Conservation (phyloP, 2,888 invertebrate genomes). For the Theretra japonica region DNA sequence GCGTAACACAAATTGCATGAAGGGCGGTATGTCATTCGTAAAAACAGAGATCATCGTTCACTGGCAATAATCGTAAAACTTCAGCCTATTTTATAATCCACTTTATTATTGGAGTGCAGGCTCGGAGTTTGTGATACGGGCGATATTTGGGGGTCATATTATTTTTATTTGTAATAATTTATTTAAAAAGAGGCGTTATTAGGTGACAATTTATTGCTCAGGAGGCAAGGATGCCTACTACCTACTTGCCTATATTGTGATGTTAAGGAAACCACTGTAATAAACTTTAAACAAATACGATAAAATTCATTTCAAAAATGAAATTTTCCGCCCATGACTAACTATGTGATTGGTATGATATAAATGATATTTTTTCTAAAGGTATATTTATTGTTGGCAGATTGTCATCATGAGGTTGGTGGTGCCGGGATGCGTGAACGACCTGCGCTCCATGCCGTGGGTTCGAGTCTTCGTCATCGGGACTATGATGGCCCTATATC, state of each 20-base stretch:
- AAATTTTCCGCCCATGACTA: too few relatives aligned
- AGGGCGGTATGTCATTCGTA: background rate
- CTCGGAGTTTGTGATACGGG: background rate
- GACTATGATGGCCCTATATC: slow-evolving; percentile 61
- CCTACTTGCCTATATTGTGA: too few relatives aligned
- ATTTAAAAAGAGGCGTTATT: too few relatives aligned
- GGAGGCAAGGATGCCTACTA: too few relatives aligned
- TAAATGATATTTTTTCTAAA: background rate
- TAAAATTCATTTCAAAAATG: too few relatives aligned
- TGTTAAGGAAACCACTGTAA: too few relatives aligned
- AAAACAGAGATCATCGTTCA: background rate
- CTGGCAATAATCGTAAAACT: slow-evolving; percentile 18
- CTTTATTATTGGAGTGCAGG: slow-evolving; percentile 4
- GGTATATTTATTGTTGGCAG: slow-evolving; percentile 22
- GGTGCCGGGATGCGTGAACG: slow-evolving; percentile 65
- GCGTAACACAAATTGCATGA: background rate
- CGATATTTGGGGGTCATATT: background rate
- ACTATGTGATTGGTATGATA: too few relatives aligned
- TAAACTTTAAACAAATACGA: too few relatives aligned
- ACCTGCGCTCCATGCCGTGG: slow-evolving; percentile 59
- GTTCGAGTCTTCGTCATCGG: slow-evolving; percentile 57
- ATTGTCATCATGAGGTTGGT: slow-evolving; percentile 61
- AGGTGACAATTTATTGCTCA: too few relatives aligned
- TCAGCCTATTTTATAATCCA: slow-evolving; percentile 9
- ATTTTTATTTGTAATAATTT: too few relatives aligned